phyloP scores from a whole-genome alignment of 2,888 invertebrate genomes.

The Psococerastis gibbosa region DNA sequence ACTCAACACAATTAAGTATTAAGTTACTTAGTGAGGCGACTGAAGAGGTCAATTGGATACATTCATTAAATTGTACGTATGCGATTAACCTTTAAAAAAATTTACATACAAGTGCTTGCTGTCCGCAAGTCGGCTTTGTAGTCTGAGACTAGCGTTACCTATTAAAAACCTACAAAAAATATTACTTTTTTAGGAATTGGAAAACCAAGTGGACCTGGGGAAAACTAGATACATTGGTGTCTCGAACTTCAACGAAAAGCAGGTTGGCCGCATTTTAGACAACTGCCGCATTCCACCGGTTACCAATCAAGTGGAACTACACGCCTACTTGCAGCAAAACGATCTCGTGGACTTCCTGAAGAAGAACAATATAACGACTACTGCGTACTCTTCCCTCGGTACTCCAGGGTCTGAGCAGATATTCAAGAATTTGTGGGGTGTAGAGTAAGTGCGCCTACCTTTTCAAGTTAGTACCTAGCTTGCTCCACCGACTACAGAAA shows the following conservation, averaged over 20 bases:
- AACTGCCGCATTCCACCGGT: conserved; percentile 23
- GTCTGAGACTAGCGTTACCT: too few species aligned
- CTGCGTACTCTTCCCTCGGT: conserved; percentile 10
- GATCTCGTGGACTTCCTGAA: conserved; percentile 23
- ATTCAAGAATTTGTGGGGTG: neutral
- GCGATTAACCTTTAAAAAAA: too few species aligned
- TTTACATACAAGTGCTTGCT: too few species aligned
- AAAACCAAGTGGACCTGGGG: conserved; percentile 22
- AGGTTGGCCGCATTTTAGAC: conserved; percentile 24
- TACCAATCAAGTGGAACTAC: conserved; percentile 24
- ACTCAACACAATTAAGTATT: too few species aligned
- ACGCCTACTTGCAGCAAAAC: conserved; percentile 26
- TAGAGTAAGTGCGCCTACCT: conserved; percentile 4
- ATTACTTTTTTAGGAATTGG: conserved; percentile 19
- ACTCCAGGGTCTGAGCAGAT: neutral
- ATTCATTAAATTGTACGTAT: too few species aligned
- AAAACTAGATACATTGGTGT: conserved; percentile 25
- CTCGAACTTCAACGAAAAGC: conserved; percentile 26
- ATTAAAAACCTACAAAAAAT: too few species aligned
- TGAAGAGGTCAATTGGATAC: too few species aligned
- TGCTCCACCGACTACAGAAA: too few species aligned
- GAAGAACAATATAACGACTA: conserved; percentile 17
- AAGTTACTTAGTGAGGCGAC: too few species aligned
- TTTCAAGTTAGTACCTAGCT: too few species aligned
- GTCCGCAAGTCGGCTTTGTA: too few species aligned